Base-by-base conservation (phyloP, 2,113 vertebrate genomes). In the Myrmecophaga tridactyla region DNA sequence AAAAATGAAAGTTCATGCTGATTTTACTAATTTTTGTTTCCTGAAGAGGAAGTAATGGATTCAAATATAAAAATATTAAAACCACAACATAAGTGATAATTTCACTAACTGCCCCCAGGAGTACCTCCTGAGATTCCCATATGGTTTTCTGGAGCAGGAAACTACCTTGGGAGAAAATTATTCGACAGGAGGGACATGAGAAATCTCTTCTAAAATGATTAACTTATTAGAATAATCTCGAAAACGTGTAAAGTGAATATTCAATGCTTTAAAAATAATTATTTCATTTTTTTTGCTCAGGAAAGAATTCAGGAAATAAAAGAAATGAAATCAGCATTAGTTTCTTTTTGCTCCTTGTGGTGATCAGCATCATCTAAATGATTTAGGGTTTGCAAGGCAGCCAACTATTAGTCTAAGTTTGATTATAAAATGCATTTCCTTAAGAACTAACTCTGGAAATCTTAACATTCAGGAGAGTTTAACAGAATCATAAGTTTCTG, bases 371-470 rank as follows among this genome's bases (percentile, higher is more conserved):
- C 8, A 56, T 83, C 89, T 90, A 77, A 72, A 73, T 96, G 48
- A 72, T 48, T 62, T 87, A 39, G 39, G 76, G 1, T 87, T 92
- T 81, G 4, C 1, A 76, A 89, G 36, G 60, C 20, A 94, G 81
- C 29, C 25, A 82, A 31, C 31, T 60, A 3, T 72, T 93, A n/a
- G 8, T 36, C 27, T 88, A 17, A 23, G 12, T 46, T 89, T 63
- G 60, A 18, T 95, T 96, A 70, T 80, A 77, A 60, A 90, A 84
- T 65, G 10, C 25, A 73, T 77, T 96, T 90, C 31, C 41, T 89
- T 89, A 72, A 72, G 63, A 72, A 86, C 2, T 5, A 51, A 51
- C 4, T 89, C 65, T 87, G 27, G 14, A 43, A 90, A 89, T 75
- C 31, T 86, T 72, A 65, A 76, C 41, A 43, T 85, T 94, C 31